phyloP scores from a whole-genome alignment of 1,140 invertebrate species.

The Solenopsis fugax region DNA sequence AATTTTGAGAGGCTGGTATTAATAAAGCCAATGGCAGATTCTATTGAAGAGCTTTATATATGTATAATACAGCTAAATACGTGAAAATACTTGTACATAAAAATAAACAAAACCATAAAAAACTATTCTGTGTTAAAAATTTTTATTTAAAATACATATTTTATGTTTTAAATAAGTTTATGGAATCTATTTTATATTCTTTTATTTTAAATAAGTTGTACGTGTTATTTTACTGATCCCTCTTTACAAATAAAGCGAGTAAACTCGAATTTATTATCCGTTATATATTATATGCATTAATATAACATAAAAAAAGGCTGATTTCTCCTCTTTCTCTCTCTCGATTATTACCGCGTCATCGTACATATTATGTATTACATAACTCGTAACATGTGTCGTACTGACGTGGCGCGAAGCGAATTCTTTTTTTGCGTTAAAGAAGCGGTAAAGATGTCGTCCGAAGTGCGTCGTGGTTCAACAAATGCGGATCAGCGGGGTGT shows the following conservation, averaged over 20 bases:
- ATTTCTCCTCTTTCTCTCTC: background rate
- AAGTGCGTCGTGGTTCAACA: slow-evolving; percentile 34
- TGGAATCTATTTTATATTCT: too few relatives aligned
- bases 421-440: slow-evolving; percentile 36
- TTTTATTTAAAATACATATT: too few relatives aligned
- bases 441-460: slow-evolving; percentile 44
- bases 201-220: too few relatives aligned
- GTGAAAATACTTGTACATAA: too few relatives aligned
- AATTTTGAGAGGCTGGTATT: too few relatives aligned
- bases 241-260: background rate
- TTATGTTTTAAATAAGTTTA: too few relatives aligned
- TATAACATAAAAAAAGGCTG: background rate
- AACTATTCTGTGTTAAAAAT: too few relatives aligned
- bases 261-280: background rate
- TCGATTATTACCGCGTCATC: background rate
- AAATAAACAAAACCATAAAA: too few relatives aligned
- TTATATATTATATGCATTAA: background rate
- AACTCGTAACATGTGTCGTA: slow-evolving; percentile 31
- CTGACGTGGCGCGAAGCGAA: background rate
- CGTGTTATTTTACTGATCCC: too few relatives aligned
- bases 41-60: too few relatives aligned
- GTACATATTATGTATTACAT: slow-evolving; percentile 23
- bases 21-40: too few relatives aligned
- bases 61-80: too few relatives aligned
- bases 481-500: slow-evolving; percentile 60